Evolutionary conservation across 2,888 invertebrate genomes (phyloP).

Genomic region (Sepioteuthis lessoniana): DNA sequence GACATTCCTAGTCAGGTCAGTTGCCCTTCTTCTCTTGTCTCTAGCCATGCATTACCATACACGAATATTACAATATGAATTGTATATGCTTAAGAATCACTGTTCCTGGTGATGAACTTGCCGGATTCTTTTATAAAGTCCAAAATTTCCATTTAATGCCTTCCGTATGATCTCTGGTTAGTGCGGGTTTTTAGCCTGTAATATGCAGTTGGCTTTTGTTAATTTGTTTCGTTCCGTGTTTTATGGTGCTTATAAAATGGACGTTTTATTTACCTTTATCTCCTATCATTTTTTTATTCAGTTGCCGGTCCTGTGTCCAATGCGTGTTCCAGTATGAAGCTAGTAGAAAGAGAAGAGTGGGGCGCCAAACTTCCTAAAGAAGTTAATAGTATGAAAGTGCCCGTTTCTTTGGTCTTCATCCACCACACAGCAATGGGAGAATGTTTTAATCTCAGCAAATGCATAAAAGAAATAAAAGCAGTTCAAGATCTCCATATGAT

Average conservation of each 20-base stretch:
- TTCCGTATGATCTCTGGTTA: no score
- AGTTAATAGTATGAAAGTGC: conserved; percentile 60
- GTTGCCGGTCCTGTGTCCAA: not conserved
- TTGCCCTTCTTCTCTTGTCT: no score
- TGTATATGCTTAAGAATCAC: no score
- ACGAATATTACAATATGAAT: no score
- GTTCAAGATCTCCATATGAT: conserved; percentile 64
- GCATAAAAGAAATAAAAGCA: conserved; percentile 54
- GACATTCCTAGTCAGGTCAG: no score
- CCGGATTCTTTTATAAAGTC: no score
- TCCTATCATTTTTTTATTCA: not conserved
- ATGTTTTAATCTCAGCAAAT: conserved; percentile 56
- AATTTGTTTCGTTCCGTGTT: no score
- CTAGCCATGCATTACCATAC: no score
- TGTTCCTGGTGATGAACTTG: no score
- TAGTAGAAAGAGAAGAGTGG: conserved; percentile 63
- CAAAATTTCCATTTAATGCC: no score
- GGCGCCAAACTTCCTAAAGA: conserved; percentile 58
- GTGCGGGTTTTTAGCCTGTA: no score
- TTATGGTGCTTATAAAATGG: not conserved
- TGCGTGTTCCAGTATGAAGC: not conserved
- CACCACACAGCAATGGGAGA: conserved; percentile 76
- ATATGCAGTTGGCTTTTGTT: no score
- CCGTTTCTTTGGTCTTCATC: conserved; percentile 67
- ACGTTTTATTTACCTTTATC: not conserved